Evolutionary conservation across 2,888 invertebrate species (phyloP).

Genomic region (Lasioglossum leucozonium): DNA sequence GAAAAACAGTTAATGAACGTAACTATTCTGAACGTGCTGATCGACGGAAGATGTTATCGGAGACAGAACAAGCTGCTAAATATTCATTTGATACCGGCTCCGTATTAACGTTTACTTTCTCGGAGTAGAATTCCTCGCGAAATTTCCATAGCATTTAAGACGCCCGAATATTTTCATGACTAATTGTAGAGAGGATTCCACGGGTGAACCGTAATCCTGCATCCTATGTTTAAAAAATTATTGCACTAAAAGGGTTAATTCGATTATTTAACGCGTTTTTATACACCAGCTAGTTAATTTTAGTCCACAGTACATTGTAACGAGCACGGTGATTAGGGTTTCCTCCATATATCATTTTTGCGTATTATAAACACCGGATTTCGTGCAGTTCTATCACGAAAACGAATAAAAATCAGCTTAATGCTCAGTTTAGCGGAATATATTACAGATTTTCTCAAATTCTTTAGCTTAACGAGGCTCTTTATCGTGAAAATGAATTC

Average conservation of each 20-base stretch:
- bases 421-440: not conserved
- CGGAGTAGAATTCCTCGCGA: not conserved
- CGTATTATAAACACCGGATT: not conserved
- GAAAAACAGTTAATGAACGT: not conserved
- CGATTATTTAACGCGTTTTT: not conserved
- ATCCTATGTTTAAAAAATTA: not conserved
- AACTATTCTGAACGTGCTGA: conserved; percentile 12
- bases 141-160: conserved; percentile 10
- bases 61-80: conserved; percentile 3
- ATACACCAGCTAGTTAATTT: not conserved
- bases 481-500: not conserved
- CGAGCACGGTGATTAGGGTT: not conserved
- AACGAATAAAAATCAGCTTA: not conserved
- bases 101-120: conserved; percentile 11
- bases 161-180: not conserved
- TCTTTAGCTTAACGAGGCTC: not conserved
- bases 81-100: conserved; percentile 2
- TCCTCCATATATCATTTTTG: not conserved
- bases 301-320: not conserved
- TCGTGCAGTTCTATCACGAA: not conserved
- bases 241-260: not conserved
- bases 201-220: not conserved
- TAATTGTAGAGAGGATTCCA: not conserved
- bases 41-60: conserved; percentile 14
- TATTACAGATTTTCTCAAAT: not conserved